Evolutionary conservation across 1,140 invertebrate genomes (phyloP), one percentile per base, ranked within the genome.

Genomic region (Tyrophagus putrescentiae): DNA sequence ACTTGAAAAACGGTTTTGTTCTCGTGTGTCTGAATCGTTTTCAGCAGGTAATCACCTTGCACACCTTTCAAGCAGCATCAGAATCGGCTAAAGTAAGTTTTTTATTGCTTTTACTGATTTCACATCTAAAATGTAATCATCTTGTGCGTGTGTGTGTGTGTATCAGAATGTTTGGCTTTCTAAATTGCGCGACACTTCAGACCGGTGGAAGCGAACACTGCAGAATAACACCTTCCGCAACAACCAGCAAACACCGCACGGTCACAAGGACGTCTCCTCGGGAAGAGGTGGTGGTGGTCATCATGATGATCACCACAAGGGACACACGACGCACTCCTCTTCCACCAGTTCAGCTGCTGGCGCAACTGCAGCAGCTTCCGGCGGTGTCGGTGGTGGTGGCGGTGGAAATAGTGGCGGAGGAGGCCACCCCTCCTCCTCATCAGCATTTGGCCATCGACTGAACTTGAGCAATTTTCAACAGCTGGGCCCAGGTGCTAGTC

Each of bases 1-100:
- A 75, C 57, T 66, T 80, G 33, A 79, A 79, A 61, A 70, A 75
- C 64, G 75, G 75, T 16, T 79, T 80, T 65, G 76, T 79, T 3
- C 65, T 80, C 32, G 76, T 80, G 54, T 75, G 76, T 67, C 68
- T 79, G 42, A 80, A 78, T 66, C 70, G 78, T 36, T 80, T 79
- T 65, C 78, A 80, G 65, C 75, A 80, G 66, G 76, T 80, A 33
- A 72, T 77, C 11, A 75, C 75, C 27, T 75, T 79, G 16, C 77
- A 76, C 67, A 79, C 78, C 25, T 74, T 80, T 65, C 77, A 78
- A 67, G 75, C 77, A 4, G 66, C 72, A 4, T 73, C 69, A 33
- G 76, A 79, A 60, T 68, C 71, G 57, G 66, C 71, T 28, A 79
- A 79, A 73, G 78, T 80, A 70, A 68, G 64, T 27, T 56, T 64